Evolutionary conservation across 2,888 invertebrate species (phyloP).

Genomic region (Drosophila pegasa): DNA sequence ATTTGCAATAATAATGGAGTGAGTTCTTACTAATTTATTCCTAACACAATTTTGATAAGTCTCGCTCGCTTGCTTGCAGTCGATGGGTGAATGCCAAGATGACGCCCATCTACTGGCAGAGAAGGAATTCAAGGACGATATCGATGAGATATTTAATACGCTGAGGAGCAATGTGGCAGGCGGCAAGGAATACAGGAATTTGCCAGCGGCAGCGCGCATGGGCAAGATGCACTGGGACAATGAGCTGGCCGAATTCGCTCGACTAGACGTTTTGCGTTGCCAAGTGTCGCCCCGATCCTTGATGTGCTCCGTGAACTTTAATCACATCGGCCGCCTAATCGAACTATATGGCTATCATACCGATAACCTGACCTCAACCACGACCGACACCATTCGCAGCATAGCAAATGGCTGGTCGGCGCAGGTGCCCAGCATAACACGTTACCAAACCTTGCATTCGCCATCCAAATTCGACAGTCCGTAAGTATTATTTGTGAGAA

Average conservation of each 20-base stretch:
- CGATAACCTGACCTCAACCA: neutral
- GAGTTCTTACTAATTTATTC: neutral
- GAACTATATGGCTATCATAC: conserved; percentile 8
- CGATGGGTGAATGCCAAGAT: conserved; percentile 3
- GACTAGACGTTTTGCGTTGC: conserved; percentile 31
- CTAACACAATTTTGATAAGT: neutral
- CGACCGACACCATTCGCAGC: neutral
- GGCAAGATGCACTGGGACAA: conserved; percentile 43
- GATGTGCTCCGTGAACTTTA: conserved; percentile 28
- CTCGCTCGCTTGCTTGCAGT: conserved; percentile 3
- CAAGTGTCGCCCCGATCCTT: neutral
- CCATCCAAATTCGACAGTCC: neutral
- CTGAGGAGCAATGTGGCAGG: conserved; percentile 48
- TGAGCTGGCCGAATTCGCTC: conserved; percentile 42
- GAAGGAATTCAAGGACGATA: neutral
- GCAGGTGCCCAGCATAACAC: conserved; percentile 15
- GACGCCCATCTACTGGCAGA: neutral
- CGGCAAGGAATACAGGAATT: conserved; percentile 21
- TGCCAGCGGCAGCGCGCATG: conserved; percentile 51
- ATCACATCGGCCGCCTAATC: conserved; percentile 25
- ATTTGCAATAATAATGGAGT: conserved; percentile 40
- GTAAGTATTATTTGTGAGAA: conserved; percentile 9
- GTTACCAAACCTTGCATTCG: conserved; percentile 16
- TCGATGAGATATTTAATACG: conserved; percentile 29
- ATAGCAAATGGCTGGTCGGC: conserved; percentile 10